Percentiles rank a stretch among this genome's conserved stretches.
Evolutionary conservation across 2,888 invertebrate species (phyloP).

Genomic region (Pachymerium ferrugineum): DNA sequence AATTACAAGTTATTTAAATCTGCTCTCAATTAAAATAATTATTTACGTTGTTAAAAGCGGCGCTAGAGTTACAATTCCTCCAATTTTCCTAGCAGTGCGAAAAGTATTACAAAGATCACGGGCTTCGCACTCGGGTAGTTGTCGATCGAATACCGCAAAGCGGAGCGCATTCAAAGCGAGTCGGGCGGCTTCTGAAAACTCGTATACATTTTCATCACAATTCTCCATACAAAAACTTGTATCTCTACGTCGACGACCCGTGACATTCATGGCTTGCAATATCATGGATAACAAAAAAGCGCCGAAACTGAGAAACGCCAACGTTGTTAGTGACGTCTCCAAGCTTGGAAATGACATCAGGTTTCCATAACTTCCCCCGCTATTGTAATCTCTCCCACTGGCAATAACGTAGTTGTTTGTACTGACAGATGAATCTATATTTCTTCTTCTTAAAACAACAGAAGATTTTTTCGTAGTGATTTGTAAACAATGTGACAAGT

Average conservation of each 20-base stretch:
- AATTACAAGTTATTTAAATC: background rate
- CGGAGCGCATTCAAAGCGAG: constrained; percentile 19
- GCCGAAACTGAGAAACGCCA: constrained; percentile 29
- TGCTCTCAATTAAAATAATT: background rate
- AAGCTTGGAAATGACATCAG: constrained; percentile 7
- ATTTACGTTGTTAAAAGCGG: background rate
- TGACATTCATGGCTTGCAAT: constrained; percentile 27
- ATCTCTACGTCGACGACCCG: background rate
- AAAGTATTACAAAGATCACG: constrained; percentile 20
- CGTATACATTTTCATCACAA: background rate
- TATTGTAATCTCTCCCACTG: background rate
- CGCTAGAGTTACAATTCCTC: background rate
- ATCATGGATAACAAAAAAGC: constrained; percentile 27
- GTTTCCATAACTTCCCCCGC: background rate
- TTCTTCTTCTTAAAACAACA: too few species aligned
- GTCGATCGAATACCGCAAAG: constrained; percentile 3
- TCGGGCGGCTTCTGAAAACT: background rate
- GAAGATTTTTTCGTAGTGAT: too few species aligned
- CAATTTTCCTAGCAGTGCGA: background rate
- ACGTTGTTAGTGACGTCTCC: constrained; percentile 24
- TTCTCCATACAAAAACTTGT: background rate
- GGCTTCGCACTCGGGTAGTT: background rate
- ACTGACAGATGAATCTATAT: too few species aligned
- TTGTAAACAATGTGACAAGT: too few species aligned
- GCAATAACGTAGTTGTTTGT: background rate